Evolutionary conservation across 2,797 vertebrate species (phyloP).

Genomic region (Typhlichthys eigenmanni): DNA sequence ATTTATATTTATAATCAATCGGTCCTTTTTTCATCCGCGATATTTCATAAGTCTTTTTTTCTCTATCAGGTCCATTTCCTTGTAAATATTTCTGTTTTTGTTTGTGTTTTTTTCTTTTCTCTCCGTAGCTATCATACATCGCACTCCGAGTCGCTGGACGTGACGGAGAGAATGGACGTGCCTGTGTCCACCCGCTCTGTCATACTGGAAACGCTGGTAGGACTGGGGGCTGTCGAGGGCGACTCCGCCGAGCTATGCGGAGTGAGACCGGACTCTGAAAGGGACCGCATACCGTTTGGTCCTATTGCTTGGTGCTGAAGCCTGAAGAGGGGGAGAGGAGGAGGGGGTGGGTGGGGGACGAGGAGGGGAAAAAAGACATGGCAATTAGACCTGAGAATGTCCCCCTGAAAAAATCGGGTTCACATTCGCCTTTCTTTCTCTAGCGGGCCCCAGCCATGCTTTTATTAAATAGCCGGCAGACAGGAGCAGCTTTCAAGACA

Average conservation of each 20-base stretch:
- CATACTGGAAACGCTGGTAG: slow-evolving; percentile 97
- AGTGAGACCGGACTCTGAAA: slow-evolving; percentile 95
- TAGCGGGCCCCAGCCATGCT: slow-evolving; percentile 70
- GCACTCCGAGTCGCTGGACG: slow-evolving; percentile 99
- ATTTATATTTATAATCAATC: slow-evolving; percentile 82
- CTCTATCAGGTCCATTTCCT: slow-evolving; percentile 86
- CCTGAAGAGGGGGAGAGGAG: slow-evolving; percentile 79
- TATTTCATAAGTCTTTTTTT: slow-evolving; percentile 79
- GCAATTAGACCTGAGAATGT: slow-evolving; percentile 76
- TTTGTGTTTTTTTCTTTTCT: slow-evolving; percentile 53
- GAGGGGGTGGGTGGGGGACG: slow-evolving; percentile 31
- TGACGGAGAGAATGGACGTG: slow-evolving; percentile 98
- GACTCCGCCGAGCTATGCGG: slow-evolving; percentile 98
- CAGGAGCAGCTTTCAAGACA: slow-evolving; percentile 54
- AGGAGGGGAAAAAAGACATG: slow-evolving; percentile 64
- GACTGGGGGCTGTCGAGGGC: slow-evolving; percentile 96
- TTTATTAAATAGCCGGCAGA: slow-evolving; percentile 64
- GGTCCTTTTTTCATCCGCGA: slow-evolving; percentile 84
- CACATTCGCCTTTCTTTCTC: slow-evolving; percentile 71
- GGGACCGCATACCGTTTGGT: slow-evolving; percentile 95
- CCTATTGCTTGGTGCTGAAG: slow-evolving; percentile 99
- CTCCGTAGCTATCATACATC: slow-evolving; percentile 91
- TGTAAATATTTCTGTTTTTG: slow-evolving; percentile 85
- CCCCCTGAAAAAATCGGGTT: slow-evolving; percentile 70
- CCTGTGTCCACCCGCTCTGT: slow-evolving; percentile 95